Percentiles rank a stretch among this genome's conserved stretches.
phyloP scores from a whole-genome alignment of 2,888 invertebrate genomes.

The Yponomeuta sedellus region DNA sequence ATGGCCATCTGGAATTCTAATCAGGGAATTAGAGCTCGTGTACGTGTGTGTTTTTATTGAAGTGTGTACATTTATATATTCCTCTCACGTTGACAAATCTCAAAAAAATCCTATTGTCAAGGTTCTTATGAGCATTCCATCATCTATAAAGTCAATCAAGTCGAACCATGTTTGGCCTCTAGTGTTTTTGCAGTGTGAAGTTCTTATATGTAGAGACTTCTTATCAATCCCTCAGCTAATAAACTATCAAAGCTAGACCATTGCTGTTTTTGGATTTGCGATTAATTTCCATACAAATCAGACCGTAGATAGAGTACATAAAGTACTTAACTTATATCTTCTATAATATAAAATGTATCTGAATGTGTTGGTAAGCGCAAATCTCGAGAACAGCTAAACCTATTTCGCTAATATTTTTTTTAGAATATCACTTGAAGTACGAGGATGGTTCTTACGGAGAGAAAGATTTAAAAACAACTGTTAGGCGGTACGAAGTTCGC shows the following conservation, averaged over 20 bases:
- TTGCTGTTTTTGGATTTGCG: background rate
- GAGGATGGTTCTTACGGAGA: too few species aligned
- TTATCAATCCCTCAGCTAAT: background rate
- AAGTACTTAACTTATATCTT: too few species aligned
- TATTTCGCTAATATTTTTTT: too few species aligned
- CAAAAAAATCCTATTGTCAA: background rate
- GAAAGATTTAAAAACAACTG: too few species aligned
- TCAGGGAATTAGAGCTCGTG: slow-evolving; percentile 1
- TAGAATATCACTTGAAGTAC: too few species aligned
- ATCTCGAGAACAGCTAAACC: too few species aligned
- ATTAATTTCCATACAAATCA: background rate
- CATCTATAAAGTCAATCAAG: background rate
- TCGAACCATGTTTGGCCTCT: background rate
- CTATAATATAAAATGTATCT: too few species aligned
- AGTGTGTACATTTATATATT: background rate
- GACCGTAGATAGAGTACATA: background rate
- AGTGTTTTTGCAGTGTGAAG: background rate
- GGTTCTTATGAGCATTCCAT: background rate
- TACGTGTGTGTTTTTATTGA: background rate
- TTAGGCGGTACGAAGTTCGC: too few species aligned
- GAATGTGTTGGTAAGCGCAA: too few species aligned
- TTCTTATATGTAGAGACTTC: background rate
- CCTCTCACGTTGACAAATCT: slow-evolving; percentile 9
- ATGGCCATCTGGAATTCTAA: slow-evolving; percentile 13
- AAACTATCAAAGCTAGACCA: background rate